Evolutionary conservation across 2,113 vertebrate species (phyloP), one percentile per base, ranked within the genome.

Genomic region (Synchiropus splendidus): DNA sequence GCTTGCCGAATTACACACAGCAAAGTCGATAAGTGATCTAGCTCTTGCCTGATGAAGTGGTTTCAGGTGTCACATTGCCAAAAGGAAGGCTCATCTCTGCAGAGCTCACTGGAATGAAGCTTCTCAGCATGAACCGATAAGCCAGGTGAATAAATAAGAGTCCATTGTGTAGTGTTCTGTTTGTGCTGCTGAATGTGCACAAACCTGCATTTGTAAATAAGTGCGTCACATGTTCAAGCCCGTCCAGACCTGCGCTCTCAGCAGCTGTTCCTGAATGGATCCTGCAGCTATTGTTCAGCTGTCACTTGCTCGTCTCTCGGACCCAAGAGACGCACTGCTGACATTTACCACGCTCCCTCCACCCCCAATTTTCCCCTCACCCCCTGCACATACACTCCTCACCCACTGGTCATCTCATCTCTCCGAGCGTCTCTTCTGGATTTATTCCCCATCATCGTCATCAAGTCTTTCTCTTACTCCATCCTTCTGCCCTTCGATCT

Each of bases 301-400:
- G 80, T 79, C 77, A 81, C 72, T 66, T 70, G 75, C 65, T 65
- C 59, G 54, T 73, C 77, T 72, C 58, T 63, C 65, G 54, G 68
- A 61, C 77, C 77, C 80, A 80, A 65, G 79, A 82, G 75, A 83
- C 75, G 70, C 53, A 47, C 37, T 12, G 65, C 76, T 85, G 85
- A 81, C 80, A 84, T 83, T 82, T 74, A 82, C 50, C 51, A 64
- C 60, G 39, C 60, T 64, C 18, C 16, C 39, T 33, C 51, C 30
- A 13, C 39, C 36, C 31, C 16, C 36, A 61, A 36, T 21, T 41
- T 57, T 17, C 62, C 50, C 58, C 52, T 63, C 16, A 60, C 53
- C 43, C 35, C 31, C 56, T 36, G 36, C 40, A n/a, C n/a, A 50
- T 46, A 36, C 44, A 53, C 50, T 27, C 6, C 53, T 61, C 55